Evolutionary conservation across 1,140 invertebrate species (phyloP), one percentile per base, ranked within the genome.

Genomic region (Plutomurus gul): DNA sequence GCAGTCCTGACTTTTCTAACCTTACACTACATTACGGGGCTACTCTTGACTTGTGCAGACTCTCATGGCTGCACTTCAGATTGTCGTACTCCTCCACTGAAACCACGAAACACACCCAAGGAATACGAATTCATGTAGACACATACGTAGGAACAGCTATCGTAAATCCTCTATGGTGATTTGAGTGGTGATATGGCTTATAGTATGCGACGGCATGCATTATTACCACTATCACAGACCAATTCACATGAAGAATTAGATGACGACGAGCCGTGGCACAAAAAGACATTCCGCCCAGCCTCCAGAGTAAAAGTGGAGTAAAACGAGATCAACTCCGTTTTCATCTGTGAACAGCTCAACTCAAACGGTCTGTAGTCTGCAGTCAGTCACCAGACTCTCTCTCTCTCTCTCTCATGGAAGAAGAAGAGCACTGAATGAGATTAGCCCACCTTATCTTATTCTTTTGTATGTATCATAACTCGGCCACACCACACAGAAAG

Each of bases 371-470:
- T 65, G 56, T 65, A 65, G 36, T 30, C 56, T 65, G 36, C 56
- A 65, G 27, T 30, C 56, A 65, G 56, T 65, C 56, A 65, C n/a
- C n/a, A n/a, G n/a, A n/a, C n/a, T n/a, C n/a, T n/a, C n/a, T n/a
- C n/a, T n/a, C n/a, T n/a, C n/a, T n/a, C n/a, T n/a, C n/a, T n/a
- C n/a, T n/a, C n/a, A n/a, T n/a, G n/a, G n/a, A 65, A 43, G 27
- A 65, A 65, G 56, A 65, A 33, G 56, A 65, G 27, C 27, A 33
- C n/a, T n/a, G 56, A 65, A 65, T 65, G 56, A 30, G 56, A 65
- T 65, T 65, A 65, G 25, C 30, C 56, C 27, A 65, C 56, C 56
- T 65, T 65, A 65, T 65, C 56, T 65, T 36, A 36, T 30, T 65
- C 56, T 16, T 33, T 65, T 36, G 56, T 65, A 30, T 36, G 56